Evolutionary conservation across 2,888 invertebrate species (phyloP).

Genomic region (Tachina lurida): DNA sequence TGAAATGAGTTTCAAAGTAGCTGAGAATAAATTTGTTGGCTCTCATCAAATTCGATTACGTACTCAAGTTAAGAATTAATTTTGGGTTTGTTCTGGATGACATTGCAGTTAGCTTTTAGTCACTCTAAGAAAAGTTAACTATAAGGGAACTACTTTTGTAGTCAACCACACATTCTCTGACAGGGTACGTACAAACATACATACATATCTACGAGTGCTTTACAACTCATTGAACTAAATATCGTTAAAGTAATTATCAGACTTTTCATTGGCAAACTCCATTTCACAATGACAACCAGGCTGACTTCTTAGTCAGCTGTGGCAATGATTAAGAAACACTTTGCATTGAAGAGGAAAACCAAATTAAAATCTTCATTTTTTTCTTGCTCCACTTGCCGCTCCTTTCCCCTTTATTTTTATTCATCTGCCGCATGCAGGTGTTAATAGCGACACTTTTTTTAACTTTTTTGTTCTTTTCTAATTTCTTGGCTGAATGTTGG

Average conservation of each 20-base stretch:
- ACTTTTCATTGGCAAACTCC: conserved; percentile 9
- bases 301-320: conserved; percentile 10
- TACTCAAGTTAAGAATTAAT: no score
- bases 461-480: neutral
- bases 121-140: no score
- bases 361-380: conserved; percentile 55
- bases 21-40: no score
- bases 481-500: conserved; percentile 20
- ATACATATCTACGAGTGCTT: neutral
- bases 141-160: no score
- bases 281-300: conserved; percentile 16
- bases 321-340: conserved; percentile 51
- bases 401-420: no score
- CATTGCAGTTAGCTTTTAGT: no score
- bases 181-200: conserved; percentile 10
- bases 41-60: no score
- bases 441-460: conserved; percentile 42
- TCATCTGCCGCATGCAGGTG: conserved; percentile 51
- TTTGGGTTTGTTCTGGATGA: no score
- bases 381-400: no score
- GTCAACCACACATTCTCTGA: no score
- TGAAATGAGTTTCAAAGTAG: no score
- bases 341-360: conserved; percentile 52
- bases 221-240: conserved; percentile 55
- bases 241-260: conserved; percentile 53